phyloP scores from a whole-genome alignment of 2,888 invertebrate species.

The Parapristionchus giblindavisi region DNA sequence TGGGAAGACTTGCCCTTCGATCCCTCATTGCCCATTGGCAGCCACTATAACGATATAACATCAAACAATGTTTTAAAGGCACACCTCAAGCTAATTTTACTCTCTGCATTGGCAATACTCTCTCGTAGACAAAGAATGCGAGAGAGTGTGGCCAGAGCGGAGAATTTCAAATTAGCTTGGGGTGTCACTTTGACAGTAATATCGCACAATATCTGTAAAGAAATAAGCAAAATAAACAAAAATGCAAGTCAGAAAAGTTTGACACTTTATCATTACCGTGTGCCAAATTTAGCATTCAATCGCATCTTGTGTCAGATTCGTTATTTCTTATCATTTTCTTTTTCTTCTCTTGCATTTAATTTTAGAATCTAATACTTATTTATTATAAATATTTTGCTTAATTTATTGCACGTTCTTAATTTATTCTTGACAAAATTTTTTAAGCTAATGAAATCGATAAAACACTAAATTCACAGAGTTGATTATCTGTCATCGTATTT shows the following conservation, averaged over 20 bases:
- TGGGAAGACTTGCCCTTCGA: conserved; percentile 31
- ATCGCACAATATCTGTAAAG: neutral
- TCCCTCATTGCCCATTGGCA: conserved; percentile 22
- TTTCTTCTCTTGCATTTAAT: neutral
- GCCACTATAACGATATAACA: neutral
- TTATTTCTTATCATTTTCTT: neutral
- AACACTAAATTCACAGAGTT: too few species aligned
- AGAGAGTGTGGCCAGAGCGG: too few species aligned
- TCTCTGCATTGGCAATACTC: too few species aligned
- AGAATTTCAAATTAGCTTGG: too few species aligned
- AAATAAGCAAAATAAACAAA: neutral
- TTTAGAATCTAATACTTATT: neutral
- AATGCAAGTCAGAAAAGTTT: neutral
- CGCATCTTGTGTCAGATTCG: neutral
- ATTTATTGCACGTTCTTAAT: too few species aligned
- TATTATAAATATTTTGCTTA: neutral
- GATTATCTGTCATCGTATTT: too few species aligned
- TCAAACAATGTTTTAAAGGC: too few species aligned
- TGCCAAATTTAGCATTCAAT: neutral
- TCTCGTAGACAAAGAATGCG: too few species aligned
- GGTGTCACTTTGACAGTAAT: too few species aligned
- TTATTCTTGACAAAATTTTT: too few species aligned
- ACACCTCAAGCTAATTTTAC: too few species aligned
- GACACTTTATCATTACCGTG: conserved; percentile 1
- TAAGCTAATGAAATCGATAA: too few species aligned